Evolutionary conservation across 2,797 vertebrate species (phyloP), one percentile per base, ranked within the genome.

Genomic region (Menidia menidia): DNA sequence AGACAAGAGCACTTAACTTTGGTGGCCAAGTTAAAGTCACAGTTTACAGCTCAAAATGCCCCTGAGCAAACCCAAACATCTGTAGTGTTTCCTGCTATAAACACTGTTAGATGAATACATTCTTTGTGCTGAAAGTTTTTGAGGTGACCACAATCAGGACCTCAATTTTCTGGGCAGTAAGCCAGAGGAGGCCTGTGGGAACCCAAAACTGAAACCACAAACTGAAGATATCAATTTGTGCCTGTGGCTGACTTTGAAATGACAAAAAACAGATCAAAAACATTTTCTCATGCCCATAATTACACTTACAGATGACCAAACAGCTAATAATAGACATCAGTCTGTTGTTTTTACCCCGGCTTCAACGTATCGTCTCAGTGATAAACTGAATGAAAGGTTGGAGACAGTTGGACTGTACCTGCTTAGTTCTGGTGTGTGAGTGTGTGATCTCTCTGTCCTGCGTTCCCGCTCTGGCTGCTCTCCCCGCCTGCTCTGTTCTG

Each of bases 101-200:
- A 86, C 78, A 80, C n/a, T 1, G 50, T 62, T 55, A 63, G 32
- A 86, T 90, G 84, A 88, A 90, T 87, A 87, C 73, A 77, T 69
- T 0, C 14, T 71, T 60, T 63, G 33, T 57, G 47, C 56, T 53
- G 55, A 42, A 61, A 52, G 56, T 71, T 54, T 6, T 72, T 85
- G 66, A 30, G 53, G 60, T 75, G 63, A 35, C 44, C 52, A 25
- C 55, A 68, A 57, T 25, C 68, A 76, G 42, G 30, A 10, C 59
- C 60, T 78, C 35, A 45, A 73, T 63, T 81, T 60, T 60, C 11
- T n/a, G 82, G 77, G 86, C 85, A 66, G 30, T 2, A n/a, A 64
- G 73, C 76, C 83, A 85, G 10, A 15, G 1, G 48, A 75, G 53
- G 60, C 88, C 60, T 87, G 78, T 90, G 84, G 76, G 83, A 89